Percentiles rank a stretch among this genome's conserved stretches.
Evolutionary conservation across 2,797 vertebrate genomes (phyloP).

Genomic region (Eremophila alpestris): DNA sequence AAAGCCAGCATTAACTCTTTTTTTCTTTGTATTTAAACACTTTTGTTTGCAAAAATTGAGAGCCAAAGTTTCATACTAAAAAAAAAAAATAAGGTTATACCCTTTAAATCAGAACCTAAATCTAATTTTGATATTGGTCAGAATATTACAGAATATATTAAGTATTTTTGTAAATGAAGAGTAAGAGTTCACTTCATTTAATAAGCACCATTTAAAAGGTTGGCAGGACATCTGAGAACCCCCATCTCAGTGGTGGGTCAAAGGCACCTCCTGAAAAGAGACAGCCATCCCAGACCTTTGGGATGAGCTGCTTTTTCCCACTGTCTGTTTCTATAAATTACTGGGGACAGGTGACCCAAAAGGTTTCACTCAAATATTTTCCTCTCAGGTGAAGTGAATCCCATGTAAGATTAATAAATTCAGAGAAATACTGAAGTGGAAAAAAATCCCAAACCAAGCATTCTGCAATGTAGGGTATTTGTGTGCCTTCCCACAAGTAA

Average conservation of each 20-base stretch:
- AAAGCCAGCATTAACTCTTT: background rate
- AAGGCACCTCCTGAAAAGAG: background rate
- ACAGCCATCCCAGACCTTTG: background rate
- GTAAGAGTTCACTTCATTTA: background rate
- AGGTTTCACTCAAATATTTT: background rate
- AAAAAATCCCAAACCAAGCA: rapidly evolving
- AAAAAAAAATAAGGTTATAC: background rate
- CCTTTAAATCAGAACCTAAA: background rate
- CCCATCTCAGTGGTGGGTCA: background rate
- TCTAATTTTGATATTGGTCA: background rate
- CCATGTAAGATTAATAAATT: background rate
- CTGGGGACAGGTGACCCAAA: background rate
- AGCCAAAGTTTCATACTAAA: background rate
- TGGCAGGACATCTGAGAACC: background rate
- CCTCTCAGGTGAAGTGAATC: background rate
- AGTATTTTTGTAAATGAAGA: background rate
- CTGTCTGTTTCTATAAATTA: background rate
- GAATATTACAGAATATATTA: background rate
- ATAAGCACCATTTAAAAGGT: background rate
- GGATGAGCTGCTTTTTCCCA: background rate
- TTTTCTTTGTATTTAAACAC: background rate
- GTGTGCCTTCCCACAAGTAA: background rate
- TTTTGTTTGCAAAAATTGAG: background rate
- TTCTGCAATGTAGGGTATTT: background rate
- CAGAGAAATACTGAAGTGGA: background rate